Evolutionary conservation across 2,888 invertebrate genomes (phyloP), one percentile per base, ranked within the genome.

Genomic region (Idaea biselata): DNA sequence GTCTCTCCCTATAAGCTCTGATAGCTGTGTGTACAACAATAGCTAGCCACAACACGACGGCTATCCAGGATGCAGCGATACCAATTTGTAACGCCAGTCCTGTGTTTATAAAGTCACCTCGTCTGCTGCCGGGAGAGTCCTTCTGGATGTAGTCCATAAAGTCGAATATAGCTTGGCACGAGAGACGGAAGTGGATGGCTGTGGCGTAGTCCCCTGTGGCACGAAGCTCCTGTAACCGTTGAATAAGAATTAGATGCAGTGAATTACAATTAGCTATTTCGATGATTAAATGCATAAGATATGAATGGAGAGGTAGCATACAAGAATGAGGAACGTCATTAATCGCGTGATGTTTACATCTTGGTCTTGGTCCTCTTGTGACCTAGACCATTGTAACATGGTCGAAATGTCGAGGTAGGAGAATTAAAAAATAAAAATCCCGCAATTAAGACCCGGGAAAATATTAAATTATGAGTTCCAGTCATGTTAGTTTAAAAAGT

Each of bases 81-180:
- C 96, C 95, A 31, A 96, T 77, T 63, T 95, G 94, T 60, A 97
- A 88, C 14, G 95, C 93, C 4, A 94, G 78, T 0, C 95, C 95
- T 0, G 96, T 97, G 78, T 97, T 96, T 55, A 97, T 96, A 68
- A 94, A 93, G 59, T 94, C 94, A 11, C 94, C 94, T 53, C 95
- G 93, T 25, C 95, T 91, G 71, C 94, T 94, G 69, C 94, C 94
- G 60, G 94, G 94, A 0, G 94, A 91, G 72, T 95, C 95, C 60
- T 95, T 95, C 66, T 96, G 95, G 65, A 97, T 88, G 74, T 96
- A 97, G 81, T 97, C 97, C 96, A 97, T 96, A 81, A 96, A 97
- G 86, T 97, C 97, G 73, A 94, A 95, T 60, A 97, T 94, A 0
- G 96, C 95, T 64, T 95, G 94, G 79, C 97, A 97, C 0, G 94